These are phyloP conservation scores for Equus quagga DNA, from an alignment of 2,113 vertebrate genomes.

Conservation along the genomic window DNA sequence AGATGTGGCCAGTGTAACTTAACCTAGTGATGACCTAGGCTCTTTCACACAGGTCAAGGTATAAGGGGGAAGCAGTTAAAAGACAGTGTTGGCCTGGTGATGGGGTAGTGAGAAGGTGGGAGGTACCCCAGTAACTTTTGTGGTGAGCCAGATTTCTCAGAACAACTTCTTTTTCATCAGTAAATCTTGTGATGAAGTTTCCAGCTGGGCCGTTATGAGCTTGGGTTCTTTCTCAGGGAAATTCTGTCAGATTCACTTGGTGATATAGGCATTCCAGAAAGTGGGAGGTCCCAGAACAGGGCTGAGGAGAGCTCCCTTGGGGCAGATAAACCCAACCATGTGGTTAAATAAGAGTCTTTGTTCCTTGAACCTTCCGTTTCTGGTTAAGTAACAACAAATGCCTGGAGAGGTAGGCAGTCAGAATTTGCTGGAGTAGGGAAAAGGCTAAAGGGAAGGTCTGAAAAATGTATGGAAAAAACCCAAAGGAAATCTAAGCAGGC, in stretches of 20 bases:
- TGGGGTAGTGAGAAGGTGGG: constrained; percentile 12
- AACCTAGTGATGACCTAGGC: constrained; percentile 61
- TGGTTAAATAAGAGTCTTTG: constrained; percentile 47
- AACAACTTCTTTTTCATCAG: constrained; percentile 60
- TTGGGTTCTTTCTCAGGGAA: constrained; percentile 57
- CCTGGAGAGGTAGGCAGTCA: neutral
- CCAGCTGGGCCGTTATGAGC: constrained; percentile 24
- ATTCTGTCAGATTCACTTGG: neutral
- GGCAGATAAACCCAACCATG: neutral
- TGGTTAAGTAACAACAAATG: constrained; percentile 10
- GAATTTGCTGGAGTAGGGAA: neutral
- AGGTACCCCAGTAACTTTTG: constrained; percentile 72
- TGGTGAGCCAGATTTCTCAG: constrained; percentile 79
- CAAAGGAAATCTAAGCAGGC: neutral
- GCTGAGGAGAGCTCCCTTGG: neutral
- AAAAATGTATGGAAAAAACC: constrained; percentile 8
- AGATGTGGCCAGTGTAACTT: neutral
- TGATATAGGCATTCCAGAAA: constrained; percentile 44
- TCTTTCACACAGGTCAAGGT: constrained; percentile 76
- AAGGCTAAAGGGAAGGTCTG: neutral
- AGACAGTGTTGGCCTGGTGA: constrained; percentile 54
- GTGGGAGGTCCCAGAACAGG: neutral
- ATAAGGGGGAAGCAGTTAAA: constrained; percentile 63
- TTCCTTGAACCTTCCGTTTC: constrained; percentile 13
- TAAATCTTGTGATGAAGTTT: constrained; percentile 69